Conservation (phyloP, 2,797 vertebrate genomes). For the Peromyscus melanophrys region DNA sequence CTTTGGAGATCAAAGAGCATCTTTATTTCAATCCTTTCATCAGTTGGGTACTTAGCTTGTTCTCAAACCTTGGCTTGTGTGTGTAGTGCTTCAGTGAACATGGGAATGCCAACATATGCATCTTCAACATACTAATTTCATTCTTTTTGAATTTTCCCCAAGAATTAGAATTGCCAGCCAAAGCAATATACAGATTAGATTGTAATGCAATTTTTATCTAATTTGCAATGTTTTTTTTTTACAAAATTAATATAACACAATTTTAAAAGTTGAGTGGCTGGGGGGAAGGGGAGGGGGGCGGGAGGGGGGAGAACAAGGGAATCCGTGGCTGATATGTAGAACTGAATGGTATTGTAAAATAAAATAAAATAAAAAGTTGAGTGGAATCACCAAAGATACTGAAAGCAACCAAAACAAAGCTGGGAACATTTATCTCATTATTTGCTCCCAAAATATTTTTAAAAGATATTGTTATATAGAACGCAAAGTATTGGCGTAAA, state of each 20-base stretch:
- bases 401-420: too few species aligned
- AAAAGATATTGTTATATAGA: not conserved
- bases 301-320: too few species aligned
- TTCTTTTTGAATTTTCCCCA: not conserved
- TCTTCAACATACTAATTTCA: not conserved
- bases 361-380: not conserved
- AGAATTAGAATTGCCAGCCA: not conserved
- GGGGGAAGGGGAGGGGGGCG: too few species aligned
- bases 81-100: too few species aligned
- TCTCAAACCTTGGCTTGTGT: not conserved
- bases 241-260: not conserved
- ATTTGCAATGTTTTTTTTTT: not conserved
- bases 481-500: not conserved
- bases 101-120: too few species aligned
- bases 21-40: not conserved
- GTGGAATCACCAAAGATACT: not conserved
- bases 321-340: too few species aligned
- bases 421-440: not conserved
- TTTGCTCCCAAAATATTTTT: not conserved
- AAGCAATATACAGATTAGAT: not conserved
- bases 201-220: not conserved
- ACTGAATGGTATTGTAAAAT: too few species aligned
- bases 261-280: not conserved
- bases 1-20: not conserved
- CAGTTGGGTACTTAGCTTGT: not conserved